Evolutionary conservation across 1,140 invertebrate species (phyloP), one percentile per base, ranked within the genome.

Genomic region (Frieseomelitta varia): DNA sequence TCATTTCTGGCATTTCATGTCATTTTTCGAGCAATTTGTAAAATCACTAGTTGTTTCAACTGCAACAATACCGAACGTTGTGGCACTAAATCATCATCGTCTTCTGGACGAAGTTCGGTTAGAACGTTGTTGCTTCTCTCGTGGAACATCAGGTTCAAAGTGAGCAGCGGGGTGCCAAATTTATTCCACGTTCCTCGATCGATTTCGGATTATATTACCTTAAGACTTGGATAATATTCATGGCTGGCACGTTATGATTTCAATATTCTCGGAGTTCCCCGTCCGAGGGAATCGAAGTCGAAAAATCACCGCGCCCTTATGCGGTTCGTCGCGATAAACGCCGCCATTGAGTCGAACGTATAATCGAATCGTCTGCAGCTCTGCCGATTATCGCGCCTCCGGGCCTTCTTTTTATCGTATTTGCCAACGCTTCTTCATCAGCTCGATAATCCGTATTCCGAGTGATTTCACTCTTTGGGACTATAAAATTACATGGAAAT

Each of bases 221-320:
- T 93, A 93, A 93, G 91, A 92, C 88, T 84, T 85, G 91, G 94
- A 94, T 93, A 93, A 93, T 94, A 94, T 94, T 94, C 93, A 93
- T 94, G 92, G 92, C 79, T 88, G 87, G 87, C 85, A 86, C 91
- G 91, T 93, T 94, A 94, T 93, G 93, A 94, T 93, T 94, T 94
- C 92, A 93, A 93, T 94, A 93, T 93, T 92, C 91, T 90, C 85
- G 80, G 87, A 34, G n/a, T 61, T 72, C 27, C 39, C 67, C 72
- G 82, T 27, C 51, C 68, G 63, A 53, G 39, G 79, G 58, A 53
- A 76, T 81, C 84, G 24, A 78, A 92, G 88, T 93, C 86, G 92
- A 93, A 94, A 93, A 93, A 93, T 93, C 91, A 90, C 84, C 85
- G 87, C 74, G 69, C 69, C 85, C 74, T 91, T 90, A 88, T 81